Conservation (phyloP, 1,140 invertebrate genomes). For the Drosophila bifasciata region DNA sequence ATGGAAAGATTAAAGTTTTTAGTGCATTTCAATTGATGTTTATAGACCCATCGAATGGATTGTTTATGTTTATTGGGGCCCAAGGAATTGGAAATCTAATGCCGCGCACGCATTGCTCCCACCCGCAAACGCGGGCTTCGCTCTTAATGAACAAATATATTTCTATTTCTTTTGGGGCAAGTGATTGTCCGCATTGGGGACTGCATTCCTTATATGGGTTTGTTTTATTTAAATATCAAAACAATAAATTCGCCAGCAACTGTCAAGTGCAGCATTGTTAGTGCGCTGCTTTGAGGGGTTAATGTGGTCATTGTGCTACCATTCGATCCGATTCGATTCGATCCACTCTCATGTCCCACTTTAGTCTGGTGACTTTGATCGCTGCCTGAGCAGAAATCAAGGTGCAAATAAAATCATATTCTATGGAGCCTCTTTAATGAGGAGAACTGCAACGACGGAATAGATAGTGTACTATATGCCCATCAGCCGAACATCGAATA, state of each 20-base stretch:
- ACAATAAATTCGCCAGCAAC: constrained; percentile 69
- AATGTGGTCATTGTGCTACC: constrained; percentile 73
- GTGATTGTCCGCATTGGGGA: constrained; percentile 47
- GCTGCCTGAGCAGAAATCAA: constrained; percentile 35
- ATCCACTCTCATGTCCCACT: constrained; percentile 39
- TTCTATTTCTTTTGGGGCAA: constrained; percentile 25
- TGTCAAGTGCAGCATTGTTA: constrained; percentile 69
- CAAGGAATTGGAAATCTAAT: constrained; percentile 13
- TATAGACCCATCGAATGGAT: constrained; percentile 29
- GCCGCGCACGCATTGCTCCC: constrained; percentile 55
- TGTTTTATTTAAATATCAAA: constrained; percentile 70
- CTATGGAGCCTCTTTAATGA: constrained; percentile 6
- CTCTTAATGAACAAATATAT: constrained; percentile 63
- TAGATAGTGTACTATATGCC: too few species aligned
- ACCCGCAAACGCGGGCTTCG: constrained; percentile 43
- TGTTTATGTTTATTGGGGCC: constrained; percentile 51
- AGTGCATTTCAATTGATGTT: constrained; percentile 53
- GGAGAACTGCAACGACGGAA: neutral
- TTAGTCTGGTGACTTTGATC: constrained; percentile 26
- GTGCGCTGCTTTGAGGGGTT: constrained; percentile 55
- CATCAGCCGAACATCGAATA: too few species aligned
- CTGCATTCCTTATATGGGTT: constrained; percentile 64
- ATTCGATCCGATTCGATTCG: constrained; percentile 31
- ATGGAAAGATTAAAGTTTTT: constrained; percentile 38
- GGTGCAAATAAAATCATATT: constrained; percentile 17